Evolutionary conservation across 1,140 invertebrate genomes (phyloP), one percentile per base, ranked within the genome.

Genomic region (Chelonus insularis): DNA sequence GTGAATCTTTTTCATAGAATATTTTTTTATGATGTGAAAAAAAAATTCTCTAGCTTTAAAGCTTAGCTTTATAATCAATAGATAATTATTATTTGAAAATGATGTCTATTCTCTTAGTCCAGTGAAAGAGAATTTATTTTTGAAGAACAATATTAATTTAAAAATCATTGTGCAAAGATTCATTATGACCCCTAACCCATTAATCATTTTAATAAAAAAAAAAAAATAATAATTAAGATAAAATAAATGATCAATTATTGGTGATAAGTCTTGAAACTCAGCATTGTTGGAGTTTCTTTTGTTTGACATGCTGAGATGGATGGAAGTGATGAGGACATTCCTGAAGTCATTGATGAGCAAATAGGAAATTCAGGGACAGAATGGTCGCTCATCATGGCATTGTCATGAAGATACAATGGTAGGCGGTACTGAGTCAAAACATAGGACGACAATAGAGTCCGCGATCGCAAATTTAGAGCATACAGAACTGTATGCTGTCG

Each of bases 381-480:
- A 60, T 60, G 36, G 57, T 39, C 23, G 63, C 66, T 72, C 71
- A 71, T 71, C 69, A 69, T 65, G 60, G 64, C 34, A 71, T 72
- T 72, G 69, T 71, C 64, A 63, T 39, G 20, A 20, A 55, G 32
- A 58, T 61, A 72, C 67, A 71, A 71, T 72, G 45, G 68, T 45
- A 23, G 47, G 56, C 34, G 61, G 41, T 11, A 7, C 41, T 54
- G 58, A 51, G 54, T 61, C 60, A 67, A 67, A 70, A 70, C 58
- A 64, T 54, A 29, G 14, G 14, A 52, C 58, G 62, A 67, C 68
- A 70, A 70, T 68, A 50, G 57, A 34, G 23, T 58, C 32, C 32
- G 61, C 55, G 47, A 52, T 51, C 56, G 32, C 56, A 18, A 60
- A 60, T 60, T 60, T 60, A 51, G 47, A 52, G 56, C 9, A n/a